Conservation (phyloP, 2,797 vertebrate species). For the Euthynnus affinis region DNA sequence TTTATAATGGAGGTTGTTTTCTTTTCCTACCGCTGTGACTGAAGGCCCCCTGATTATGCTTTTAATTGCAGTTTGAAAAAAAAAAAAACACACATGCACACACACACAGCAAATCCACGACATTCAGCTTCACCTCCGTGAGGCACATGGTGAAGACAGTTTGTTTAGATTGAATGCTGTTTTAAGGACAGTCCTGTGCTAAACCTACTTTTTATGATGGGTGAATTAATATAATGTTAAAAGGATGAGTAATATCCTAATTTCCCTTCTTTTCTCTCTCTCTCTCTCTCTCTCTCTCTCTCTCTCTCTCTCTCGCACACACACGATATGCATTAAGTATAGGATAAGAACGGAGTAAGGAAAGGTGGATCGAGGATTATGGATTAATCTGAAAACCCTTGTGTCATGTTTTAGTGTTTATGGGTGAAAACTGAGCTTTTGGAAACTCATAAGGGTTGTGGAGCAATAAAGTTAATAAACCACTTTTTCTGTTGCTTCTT, state of each 20-base stretch:
- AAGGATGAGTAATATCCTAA: background rate
- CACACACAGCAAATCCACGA: background rate
- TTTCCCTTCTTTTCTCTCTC: background rate
- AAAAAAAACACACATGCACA: too few relatives aligned
- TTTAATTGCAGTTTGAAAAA: conserved; percentile 2
- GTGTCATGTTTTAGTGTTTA: background rate
- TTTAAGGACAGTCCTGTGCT: background rate
- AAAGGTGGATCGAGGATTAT: background rate
- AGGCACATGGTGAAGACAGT: conserved; percentile 13
- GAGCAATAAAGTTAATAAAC: too few relatives aligned
- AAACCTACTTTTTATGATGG: background rate
- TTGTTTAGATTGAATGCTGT: background rate
- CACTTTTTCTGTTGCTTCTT: too few relatives aligned
- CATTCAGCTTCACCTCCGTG: background rate
- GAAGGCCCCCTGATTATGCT: background rate
- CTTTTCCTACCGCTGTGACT: background rate
- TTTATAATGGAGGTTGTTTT: background rate
- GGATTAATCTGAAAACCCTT: background rate
- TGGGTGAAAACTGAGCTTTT: background rate
- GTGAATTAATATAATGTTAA: too few relatives aligned
- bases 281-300: background rate
- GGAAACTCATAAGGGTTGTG: background rate
- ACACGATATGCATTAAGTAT: too few relatives aligned
- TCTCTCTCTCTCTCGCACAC: background rate
- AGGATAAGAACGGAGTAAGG: too few relatives aligned